These are phyloP conservation scores for Bufo bufo DNA, from an alignment of 2,113 vertebrate species.

Conservation along the genomic window DNA sequence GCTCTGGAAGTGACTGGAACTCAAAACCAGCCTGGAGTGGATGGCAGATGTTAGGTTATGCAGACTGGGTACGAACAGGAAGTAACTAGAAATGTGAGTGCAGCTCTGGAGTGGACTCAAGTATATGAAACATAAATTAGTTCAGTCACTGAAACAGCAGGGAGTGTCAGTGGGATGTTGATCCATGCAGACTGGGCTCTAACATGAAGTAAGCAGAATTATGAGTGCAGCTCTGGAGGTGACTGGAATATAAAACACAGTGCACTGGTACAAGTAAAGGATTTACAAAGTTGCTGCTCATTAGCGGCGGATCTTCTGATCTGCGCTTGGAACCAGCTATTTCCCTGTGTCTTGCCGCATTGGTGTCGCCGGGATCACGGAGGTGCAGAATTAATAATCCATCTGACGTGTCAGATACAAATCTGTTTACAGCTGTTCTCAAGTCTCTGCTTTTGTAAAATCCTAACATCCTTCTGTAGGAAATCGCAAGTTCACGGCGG, in stretches of 20 bases:
- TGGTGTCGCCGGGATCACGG: background rate
- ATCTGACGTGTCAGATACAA: conserved; percentile 32
- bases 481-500: conserved; percentile 9
- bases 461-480: background rate
- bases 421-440: conserved; percentile 41
- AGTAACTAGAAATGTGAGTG: background rate
- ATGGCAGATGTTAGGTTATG: background rate
- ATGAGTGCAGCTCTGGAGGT: background rate
- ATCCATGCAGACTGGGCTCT: background rate
- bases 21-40: background rate
- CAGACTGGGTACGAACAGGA: background rate
- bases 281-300: background rate
- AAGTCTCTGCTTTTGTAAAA: conserved; percentile 25
- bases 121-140: too few relatives aligned
- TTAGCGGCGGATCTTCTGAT: background rate
- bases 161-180: background rate
- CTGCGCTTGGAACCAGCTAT: background rate
- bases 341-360: background rate
- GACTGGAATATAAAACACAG: background rate
- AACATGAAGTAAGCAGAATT: background rate
- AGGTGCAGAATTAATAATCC: conserved; percentile 31
- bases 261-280: background rate
- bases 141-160: background rate
- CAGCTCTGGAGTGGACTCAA: background rate
- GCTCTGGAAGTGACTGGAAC: background rate